Evolutionary conservation across 1,140 invertebrate species (phyloP).

Genomic region (Tetramorium parvispinum): DNA sequence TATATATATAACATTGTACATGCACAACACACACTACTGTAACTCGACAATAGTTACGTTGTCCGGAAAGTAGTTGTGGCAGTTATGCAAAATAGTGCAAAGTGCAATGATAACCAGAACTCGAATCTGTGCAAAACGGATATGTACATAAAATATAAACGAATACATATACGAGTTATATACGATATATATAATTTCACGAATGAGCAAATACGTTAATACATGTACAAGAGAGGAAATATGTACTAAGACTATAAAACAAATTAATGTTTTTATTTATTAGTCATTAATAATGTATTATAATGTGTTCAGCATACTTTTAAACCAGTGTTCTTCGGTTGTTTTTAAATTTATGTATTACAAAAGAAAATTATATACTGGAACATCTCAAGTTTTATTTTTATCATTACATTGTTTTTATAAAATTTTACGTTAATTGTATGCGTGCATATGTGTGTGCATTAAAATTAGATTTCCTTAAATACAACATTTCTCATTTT

Average conservation of each 20-base stretch:
- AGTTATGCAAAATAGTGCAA: background rate
- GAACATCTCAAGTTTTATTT: slow-evolving; percentile 8
- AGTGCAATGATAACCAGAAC: background rate
- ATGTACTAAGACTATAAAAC: background rate
- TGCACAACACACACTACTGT: slow-evolving; percentile 3
- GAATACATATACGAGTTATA: slow-evolving; percentile 4
- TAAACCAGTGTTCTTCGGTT: background rate
- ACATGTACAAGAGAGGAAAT: background rate
- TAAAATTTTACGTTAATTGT: slow-evolving; percentile 12
- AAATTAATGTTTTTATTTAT: slow-evolving; percentile 33
- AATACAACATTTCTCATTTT: slow-evolving; percentile 20
- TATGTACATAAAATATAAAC: slow-evolving; percentile 44
- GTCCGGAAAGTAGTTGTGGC: background rate
- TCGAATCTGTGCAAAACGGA: slow-evolving; percentile 22
- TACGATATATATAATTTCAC: too few species aligned
- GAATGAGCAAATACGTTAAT: slow-evolving; percentile 8
- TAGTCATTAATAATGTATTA: slow-evolving; percentile 23
- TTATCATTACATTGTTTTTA: slow-evolving; percentile 18
- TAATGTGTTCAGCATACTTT: slow-evolving; percentile 44
- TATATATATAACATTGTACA: slow-evolving; percentile 6
- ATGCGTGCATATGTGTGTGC: background rate
- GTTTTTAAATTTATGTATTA: slow-evolving; percentile 12
- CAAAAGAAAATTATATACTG: background rate
- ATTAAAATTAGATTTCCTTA: slow-evolving; percentile 31
- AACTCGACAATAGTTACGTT: slow-evolving; percentile 16